Evolutionary conservation across 2,113 vertebrate species (phyloP), one percentile per base, ranked within the genome.

Genomic region (Zapornia atra): DNA sequence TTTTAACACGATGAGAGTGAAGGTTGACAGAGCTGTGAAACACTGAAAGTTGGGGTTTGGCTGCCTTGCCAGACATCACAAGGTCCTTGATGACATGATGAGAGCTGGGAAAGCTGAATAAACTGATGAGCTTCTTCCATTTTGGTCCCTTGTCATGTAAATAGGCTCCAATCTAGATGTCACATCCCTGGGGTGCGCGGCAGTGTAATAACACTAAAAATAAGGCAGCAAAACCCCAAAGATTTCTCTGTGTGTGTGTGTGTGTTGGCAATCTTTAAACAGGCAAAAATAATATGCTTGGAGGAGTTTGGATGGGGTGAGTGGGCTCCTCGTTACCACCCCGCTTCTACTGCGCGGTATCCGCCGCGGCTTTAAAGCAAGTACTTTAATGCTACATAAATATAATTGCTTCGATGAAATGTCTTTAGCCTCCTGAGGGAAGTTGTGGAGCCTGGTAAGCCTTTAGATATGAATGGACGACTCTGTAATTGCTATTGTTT

Each of bases 401-500:
- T 94, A 88, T 96, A 96, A 97, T 96, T 97, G 96, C 96, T 96
- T 94, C 57, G 50, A 94, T 95, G 88, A 95, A 95, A 96, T 82
- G 96, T 24, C 95, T 96, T 92, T 84, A 84, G 94, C 86, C 96
- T 96, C 94, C 91, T 93, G 95, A 96, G 96, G 96, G 96, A 96
- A 96, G 96, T 46, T 94, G 86, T 64, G 86, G 60, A 94, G 94
- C 22, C 94, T 96, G 96, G 66, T 51, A 92, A 94, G 96, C 88
- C 95, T 88, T 96, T 94, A 91, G 94, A 93, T 91, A 75, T 95
- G 96, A 96, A 94, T 96, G 95, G 96, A 36, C 84, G 91, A 92
- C 69, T 95, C 91, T 61, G 92, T 93, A 96, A 96, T 96, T 96
- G 96, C 96, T 92, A 89, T 96, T 95, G 94, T 97, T 96, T 96